These are phyloP conservation scores for Corythaeola cristata DNA, from an alignment of 2,113 vertebrate species.

Conservation along the genomic window DNA sequence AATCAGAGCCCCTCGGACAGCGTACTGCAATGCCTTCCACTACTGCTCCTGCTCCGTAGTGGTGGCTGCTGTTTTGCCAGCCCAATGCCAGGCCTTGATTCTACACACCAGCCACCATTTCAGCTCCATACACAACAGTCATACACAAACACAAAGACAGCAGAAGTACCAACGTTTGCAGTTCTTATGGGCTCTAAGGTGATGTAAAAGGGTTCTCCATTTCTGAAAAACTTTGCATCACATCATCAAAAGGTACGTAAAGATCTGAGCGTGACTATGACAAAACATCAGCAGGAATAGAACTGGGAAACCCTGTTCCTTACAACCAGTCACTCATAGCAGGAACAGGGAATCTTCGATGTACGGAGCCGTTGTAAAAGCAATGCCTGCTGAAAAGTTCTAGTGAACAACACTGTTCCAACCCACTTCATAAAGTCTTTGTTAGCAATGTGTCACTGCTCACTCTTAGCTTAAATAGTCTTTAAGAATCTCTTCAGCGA, in stretches of 20 bases:
- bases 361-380: not conserved
- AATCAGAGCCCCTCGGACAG: not conserved
- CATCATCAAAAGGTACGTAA: fast-evolving
- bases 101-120: not conserved
- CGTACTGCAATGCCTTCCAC: not conserved
- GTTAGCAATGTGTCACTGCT: not conserved
- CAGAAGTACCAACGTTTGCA: not conserved
- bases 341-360: not conserved
- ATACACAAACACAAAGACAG: not conserved
- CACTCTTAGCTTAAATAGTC: not conserved
- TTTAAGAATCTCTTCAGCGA: not conserved
- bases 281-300: not conserved
- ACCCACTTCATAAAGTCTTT: not conserved
- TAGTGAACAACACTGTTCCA: not conserved
- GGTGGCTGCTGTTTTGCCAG: not conserved
- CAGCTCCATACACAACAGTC: not conserved
- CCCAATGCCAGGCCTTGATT: not conserved
- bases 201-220: not conserved
- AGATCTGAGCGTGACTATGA: not conserved
- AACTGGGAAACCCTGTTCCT: not conserved
- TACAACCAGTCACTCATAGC: not conserved
- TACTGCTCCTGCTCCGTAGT: not conserved
- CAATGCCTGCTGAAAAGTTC: not conserved
- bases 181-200: not conserved
- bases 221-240: not conserved